Conservation (phyloP, 2,888 invertebrate species). For the Clistopyga incitator region DNA sequence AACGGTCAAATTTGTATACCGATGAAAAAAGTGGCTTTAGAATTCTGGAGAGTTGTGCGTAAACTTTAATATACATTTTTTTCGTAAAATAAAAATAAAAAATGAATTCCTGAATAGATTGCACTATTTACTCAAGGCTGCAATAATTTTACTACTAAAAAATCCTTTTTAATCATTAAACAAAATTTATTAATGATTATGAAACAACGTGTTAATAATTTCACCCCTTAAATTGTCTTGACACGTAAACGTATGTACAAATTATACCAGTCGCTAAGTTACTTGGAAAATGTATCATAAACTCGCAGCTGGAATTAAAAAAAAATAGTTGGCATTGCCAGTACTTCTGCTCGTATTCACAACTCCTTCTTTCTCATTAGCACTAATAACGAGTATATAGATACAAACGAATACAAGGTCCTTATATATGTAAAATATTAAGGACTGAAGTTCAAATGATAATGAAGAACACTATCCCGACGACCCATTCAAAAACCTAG, state of each 20-base stretch:
- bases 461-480: no score
- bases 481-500: neutral
- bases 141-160: neutral
- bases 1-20: neutral
- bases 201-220: neutral
- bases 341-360: neutral
- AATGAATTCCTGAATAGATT: no score
- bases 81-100: no score
- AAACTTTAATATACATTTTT: no score
- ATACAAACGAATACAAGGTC: neutral
- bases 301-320: neutral
- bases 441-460: neutral
- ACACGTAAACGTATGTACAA: neutral
- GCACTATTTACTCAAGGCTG: neutral
- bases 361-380: neutral
- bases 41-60: no score
- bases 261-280: neutral
- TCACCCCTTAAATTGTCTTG: neutral
- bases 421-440: neutral
- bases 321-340: neutral
- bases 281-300: neutral
- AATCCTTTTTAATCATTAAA: neutral
- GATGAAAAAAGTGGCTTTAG: neutral
- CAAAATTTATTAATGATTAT: neutral
- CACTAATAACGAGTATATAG: neutral